Percentiles rank a stretch among this genome's conserved stretches.
These are phyloP conservation scores for Melinaea menophilus DNA, from an alignment of 2,888 invertebrate genomes.

Conservation along the genomic window DNA sequence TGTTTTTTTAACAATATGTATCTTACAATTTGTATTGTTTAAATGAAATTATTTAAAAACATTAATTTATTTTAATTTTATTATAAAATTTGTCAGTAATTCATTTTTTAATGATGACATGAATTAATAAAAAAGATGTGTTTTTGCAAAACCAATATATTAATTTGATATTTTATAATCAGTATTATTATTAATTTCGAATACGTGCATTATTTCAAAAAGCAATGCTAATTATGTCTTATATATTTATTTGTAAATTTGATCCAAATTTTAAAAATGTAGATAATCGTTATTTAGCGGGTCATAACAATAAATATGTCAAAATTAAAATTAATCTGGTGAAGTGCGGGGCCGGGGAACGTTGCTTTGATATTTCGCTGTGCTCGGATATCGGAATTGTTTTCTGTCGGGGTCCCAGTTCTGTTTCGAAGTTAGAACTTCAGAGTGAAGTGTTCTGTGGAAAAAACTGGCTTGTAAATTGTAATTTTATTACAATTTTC, in stretches of 20 bases:
- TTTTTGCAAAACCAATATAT: too few species aligned
- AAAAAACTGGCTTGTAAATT: not conserved
- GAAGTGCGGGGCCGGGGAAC: conserved; percentile 16
- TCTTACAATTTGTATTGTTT: too few species aligned
- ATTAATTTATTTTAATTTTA: too few species aligned
- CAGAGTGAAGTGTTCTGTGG: conserved; percentile 1
- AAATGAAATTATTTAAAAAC: too few species aligned
- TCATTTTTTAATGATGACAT: too few species aligned
- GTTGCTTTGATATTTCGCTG: not conserved
- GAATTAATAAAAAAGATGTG: too few species aligned
- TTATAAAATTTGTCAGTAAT: too few species aligned
- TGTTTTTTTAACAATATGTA: too few species aligned
- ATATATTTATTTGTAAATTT: not conserved
- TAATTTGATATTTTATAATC: too few species aligned
- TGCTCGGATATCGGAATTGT: not conserved
- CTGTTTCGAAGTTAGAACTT: conserved; percentile 3
- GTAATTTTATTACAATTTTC: not conserved
- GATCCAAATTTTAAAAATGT: not conserved
- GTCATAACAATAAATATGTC: conserved; percentile 10
- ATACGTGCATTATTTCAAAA: too few species aligned
- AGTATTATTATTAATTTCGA: too few species aligned
- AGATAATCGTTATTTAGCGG: not conserved
- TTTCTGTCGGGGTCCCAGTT: not conserved
- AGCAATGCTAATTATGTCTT: too few species aligned
- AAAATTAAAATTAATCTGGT: conserved; percentile 2